Percentiles rank a stretch among this genome's conserved stretches.
Evolutionary conservation across 2,797 vertebrate species (phyloP).

Genomic region (Decapterus maruadsi): DNA sequence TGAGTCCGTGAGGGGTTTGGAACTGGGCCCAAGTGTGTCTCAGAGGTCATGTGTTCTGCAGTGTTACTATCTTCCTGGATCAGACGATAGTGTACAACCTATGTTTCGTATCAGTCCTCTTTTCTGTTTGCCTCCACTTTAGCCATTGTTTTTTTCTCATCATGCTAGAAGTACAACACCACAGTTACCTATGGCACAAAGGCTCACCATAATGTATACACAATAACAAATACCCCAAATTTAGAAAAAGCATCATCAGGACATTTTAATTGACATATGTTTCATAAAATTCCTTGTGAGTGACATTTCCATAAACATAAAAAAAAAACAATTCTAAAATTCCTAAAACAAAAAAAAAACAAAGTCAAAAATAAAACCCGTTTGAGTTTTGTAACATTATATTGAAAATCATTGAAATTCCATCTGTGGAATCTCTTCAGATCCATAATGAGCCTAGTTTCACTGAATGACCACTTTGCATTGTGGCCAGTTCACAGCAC

Average conservation of each 20-base stretch:
- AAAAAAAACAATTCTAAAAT: constrained; percentile 64
- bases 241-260: constrained; percentile 69
- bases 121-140: not conserved
- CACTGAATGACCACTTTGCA: constrained; percentile 30
- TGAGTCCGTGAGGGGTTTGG: no score
- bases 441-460: constrained; percentile 14
- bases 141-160: not conserved
- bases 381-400: constrained; percentile 52
- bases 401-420: constrained; percentile 38
- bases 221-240: constrained; percentile 29
- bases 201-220: not conserved
- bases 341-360: constrained; percentile 38
- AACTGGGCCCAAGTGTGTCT: no score
- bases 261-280: constrained; percentile 76
- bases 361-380: constrained; percentile 48
- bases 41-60: no score
- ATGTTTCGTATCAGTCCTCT: not conserved
- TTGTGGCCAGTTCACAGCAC: constrained; percentile 63
- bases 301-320: constrained; percentile 65
- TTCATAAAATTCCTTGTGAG: constrained; percentile 69
- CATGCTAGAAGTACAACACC: not conserved
- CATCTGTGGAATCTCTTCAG: constrained; percentile 9
- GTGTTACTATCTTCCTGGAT: not conserved
- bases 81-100: not conserved
- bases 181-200: not conserved